Conservation (phyloP, 2,797 vertebrate species). For the Sebastiscus tertius region DNA sequence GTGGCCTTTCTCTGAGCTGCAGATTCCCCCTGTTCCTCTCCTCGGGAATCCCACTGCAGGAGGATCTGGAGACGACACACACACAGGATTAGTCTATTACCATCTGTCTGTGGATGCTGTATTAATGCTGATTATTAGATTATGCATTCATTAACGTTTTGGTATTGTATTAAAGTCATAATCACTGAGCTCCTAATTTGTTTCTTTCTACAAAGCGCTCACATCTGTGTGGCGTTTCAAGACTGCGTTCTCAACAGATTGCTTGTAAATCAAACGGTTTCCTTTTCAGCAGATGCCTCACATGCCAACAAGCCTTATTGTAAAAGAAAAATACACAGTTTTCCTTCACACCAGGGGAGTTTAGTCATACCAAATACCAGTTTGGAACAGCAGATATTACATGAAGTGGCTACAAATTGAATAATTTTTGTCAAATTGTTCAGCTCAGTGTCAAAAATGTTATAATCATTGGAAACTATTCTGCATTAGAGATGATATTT, state of each 20-base stretch:
- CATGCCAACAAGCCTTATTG: neutral
- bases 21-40: constrained; percentile 50
- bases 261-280: neutral
- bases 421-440: neutral
- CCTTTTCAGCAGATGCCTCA: neutral
- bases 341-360: neutral
- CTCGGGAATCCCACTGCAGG: constrained; percentile 46
- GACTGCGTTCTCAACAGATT: neutral
- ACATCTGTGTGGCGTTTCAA: neutral
- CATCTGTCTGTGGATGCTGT: neutral
- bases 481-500: neutral
- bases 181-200: neutral
- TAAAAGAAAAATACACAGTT: neutral
- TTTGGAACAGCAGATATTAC: neutral
- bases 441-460: neutral
- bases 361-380: neutral
- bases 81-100: constrained; percentile 31
- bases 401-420: neutral
- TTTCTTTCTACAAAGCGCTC: neutral
- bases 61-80: constrained; percentile 8
- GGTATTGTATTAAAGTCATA: neutral
- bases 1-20: constrained; percentile 65
- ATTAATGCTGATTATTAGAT: constrained; percentile 12
- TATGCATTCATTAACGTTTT: neutral
- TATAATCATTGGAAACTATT: neutral